Conservation (phyloP, 2,888 invertebrate species). For the Sialis lutaria region DNA sequence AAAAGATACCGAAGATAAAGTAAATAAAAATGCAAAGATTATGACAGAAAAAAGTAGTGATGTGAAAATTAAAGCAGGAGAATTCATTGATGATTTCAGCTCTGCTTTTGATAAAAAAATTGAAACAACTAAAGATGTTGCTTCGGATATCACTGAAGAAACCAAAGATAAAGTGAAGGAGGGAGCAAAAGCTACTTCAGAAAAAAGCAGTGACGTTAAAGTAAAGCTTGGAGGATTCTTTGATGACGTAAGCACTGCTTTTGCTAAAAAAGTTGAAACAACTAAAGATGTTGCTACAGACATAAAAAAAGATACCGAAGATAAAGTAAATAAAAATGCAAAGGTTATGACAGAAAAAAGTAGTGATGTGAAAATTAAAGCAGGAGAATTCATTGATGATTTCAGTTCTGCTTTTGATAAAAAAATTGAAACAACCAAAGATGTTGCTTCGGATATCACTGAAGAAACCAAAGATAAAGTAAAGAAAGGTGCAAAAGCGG, state of each 20-base stretch:
- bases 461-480: slow-evolving; percentile 9
- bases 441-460: too few relatives aligned
- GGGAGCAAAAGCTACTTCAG: neutral
- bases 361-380: too few relatives aligned
- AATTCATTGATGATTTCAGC: too few relatives aligned
- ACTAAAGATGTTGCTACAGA: slow-evolving; percentile 3
- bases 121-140: neutral
- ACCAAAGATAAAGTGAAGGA: slow-evolving; percentile 3
- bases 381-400: too few relatives aligned
- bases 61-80: too few relatives aligned
- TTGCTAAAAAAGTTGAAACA: neutral
- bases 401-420: too few relatives aligned
- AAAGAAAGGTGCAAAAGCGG: neutral
- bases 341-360: slow-evolving; percentile 1
- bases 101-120: too few relatives aligned
- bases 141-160: neutral
- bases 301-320: slow-evolving; percentile 8
- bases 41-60: neutral
- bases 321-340: neutral
- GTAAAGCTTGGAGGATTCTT: neutral
- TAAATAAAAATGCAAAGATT: neutral
- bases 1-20: neutral
- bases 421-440: too few relatives aligned
- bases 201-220: neutral
- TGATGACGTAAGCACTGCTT: too few relatives aligned